Conservation (phyloP, 2,888 invertebrate species). For the Acanthosepion lycidas region DNA sequence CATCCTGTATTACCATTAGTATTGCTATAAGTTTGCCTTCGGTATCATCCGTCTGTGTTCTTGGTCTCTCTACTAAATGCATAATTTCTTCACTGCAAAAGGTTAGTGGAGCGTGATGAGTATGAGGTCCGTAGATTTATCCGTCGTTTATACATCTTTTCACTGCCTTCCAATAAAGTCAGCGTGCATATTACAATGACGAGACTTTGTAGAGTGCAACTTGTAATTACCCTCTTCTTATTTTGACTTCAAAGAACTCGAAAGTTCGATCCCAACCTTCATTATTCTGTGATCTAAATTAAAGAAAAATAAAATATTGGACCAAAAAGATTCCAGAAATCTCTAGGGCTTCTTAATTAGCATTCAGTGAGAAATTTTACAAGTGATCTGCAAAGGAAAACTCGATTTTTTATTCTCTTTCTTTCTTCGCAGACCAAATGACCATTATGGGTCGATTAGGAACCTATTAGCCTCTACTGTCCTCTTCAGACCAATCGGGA, state of each 20-base stretch:
- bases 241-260: neutral
- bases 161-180: neutral
- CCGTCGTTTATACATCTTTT: neutral
- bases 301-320: neutral
- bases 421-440: neutral
- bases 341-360: neutral
- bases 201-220: neutral
- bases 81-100: too few species aligned
- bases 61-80: too few species aligned
- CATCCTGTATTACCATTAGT: too few species aligned
- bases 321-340: neutral
- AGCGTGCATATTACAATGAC: neutral
- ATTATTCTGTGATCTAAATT: neutral
- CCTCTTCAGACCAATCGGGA: neutral
- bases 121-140: too few species aligned
- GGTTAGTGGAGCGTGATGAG: too few species aligned
- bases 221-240: neutral
- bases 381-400: neutral
- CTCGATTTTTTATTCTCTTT: slow-evolving; percentile 4
- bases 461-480: slow-evolving; percentile 11
- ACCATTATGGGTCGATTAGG: slow-evolving; percentile 9
- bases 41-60: too few species aligned
- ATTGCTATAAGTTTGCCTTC: too few species aligned
- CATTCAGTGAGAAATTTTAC: neutral
- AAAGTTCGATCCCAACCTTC: neutral